Evolutionary conservation across 2,888 invertebrate genomes (phyloP).

Genomic region (Hirtodrosophila trivittata): DNA sequence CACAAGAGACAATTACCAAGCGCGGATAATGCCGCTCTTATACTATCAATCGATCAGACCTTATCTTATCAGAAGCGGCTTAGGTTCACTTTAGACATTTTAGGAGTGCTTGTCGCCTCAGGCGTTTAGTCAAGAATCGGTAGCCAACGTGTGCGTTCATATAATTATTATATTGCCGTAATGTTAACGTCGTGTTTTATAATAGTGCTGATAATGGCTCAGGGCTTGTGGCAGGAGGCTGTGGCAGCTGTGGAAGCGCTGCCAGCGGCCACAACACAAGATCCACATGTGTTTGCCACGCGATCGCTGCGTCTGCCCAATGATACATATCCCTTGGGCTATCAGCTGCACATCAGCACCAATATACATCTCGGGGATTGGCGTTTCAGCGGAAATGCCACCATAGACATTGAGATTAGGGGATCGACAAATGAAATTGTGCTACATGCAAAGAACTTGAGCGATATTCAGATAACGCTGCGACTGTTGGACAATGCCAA

Average conservation of each 20-base stretch:
- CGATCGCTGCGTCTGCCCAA: conserved; percentile 85
- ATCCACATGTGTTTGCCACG: not conserved
- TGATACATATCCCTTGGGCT: conserved; percentile 85
- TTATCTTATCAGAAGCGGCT: conserved; percentile 65
- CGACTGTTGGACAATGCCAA: conserved; percentile 53
- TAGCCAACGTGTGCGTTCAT: conserved; percentile 53
- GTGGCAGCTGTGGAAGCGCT: not conserved
- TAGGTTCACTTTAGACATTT: conserved; percentile 44
- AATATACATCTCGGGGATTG: conserved; percentile 72
- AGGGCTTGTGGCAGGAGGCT: conserved; percentile 24
- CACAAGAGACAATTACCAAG: too few species aligned
- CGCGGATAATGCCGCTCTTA: too few species aligned
- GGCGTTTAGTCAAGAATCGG: conserved; percentile 65
- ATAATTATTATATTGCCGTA: conserved; percentile 30
- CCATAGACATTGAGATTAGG: conserved; percentile 76
- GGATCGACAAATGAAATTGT: conserved; percentile 79
- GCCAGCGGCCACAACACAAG: conserved; percentile 2
- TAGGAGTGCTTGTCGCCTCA: conserved; percentile 10
- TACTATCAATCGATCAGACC: conserved; percentile 39
- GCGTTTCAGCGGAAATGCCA: conserved; percentile 76
- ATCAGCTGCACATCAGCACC: conserved; percentile 83
- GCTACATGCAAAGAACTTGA: conserved; percentile 78
- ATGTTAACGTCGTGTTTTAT: conserved; percentile 46
- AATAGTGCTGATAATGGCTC: conserved; percentile 31
- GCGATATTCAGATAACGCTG: conserved; percentile 67